Evolutionary conservation across 1,140 invertebrate genomes (phyloP), one percentile per base, ranked within the genome.

Genomic region (Lepidurus apus): DNA sequence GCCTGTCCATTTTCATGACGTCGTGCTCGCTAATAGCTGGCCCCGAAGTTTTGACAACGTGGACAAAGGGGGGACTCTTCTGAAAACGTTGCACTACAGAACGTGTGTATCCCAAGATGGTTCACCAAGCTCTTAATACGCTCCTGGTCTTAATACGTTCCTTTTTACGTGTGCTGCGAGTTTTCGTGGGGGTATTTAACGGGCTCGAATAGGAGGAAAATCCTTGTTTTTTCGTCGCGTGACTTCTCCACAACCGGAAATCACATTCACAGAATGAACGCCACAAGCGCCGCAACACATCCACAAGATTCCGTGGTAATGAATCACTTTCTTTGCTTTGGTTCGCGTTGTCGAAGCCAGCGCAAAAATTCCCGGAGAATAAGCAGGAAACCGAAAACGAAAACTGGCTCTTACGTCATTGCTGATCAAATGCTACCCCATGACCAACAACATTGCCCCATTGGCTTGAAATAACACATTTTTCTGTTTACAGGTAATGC

Each of bases 221-320:
- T 7, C 53, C 9, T 65, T 9, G 34, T 34, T 34, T 34, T 34
- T 34, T 34, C 34, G 34, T 34, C 34, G 3, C 34, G 34, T 4
- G 34, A 34, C 34, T 21, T 65, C 53, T 65, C 53, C 8, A 3
- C 17, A 21, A 65, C 53, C 53, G 53, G 53, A 65, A 65, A 65
- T 65, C 53, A 65, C 53, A 65, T 65, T 21, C n/a, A 65, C 53
- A 65, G 53, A 65, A 65, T 21, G 9, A 65, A 65, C n/a, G 53
- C n/a, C 53, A 4, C 53, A 65, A 65, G 21, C 53, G 53, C 53
- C 53, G 53, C 53, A 21, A 34, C 53, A 21, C 17, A n/a, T 65
- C 53, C 53, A 65, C 53, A 13, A 65, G 21, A 65, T 65, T 65
- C 53, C 53, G 4, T 65, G 53, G 53, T 65, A 65, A 65, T 65